These are phyloP conservation scores for Dallia pectoralis DNA, from an alignment of 2,797 vertebrate genomes.

Conservation along the genomic window DNA sequence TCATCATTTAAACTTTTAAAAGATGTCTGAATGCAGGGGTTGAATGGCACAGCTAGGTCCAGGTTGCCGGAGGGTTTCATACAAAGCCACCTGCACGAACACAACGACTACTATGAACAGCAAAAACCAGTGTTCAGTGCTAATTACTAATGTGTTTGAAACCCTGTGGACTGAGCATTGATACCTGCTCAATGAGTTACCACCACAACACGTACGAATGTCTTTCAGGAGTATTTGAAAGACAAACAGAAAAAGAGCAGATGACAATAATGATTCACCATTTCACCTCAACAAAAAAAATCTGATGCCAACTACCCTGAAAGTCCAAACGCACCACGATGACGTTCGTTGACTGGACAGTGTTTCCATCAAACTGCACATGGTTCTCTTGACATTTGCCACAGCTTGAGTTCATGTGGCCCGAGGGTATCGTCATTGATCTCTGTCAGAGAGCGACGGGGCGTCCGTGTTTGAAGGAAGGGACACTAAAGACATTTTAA, in stretches of 20 bases:
- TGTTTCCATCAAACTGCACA: conserved; percentile 13
- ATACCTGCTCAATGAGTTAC: neutral
- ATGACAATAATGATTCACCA: neutral
- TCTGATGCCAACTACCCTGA: neutral
- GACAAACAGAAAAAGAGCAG: neutral
- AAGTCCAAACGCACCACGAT: neutral
- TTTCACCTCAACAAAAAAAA: conserved; percentile 17
- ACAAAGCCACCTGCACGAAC: neutral
- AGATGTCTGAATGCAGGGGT: too few relatives aligned
- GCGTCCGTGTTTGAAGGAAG: conserved; percentile 9
- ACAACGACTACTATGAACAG: neutral
- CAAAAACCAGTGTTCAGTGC: neutral
- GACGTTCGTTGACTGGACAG: neutral
- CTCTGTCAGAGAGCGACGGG: conserved; percentile 60
- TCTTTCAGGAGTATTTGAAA: neutral
- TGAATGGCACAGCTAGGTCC: too few relatives aligned
- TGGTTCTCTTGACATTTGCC: conserved; percentile 39
- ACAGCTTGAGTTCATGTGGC: conserved; percentile 48
- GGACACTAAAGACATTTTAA: conserved; percentile 71
- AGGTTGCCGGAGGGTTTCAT: neutral
- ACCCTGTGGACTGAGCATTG: conserved; percentile 11
- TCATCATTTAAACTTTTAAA: too few relatives aligned
- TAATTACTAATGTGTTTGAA: conserved; percentile 25
- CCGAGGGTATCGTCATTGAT: conserved; percentile 57
- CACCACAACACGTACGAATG: conserved; percentile 14